phyloP scores from a whole-genome alignment of 2,797 vertebrate genomes.

The Acanthopagrus latus region DNA sequence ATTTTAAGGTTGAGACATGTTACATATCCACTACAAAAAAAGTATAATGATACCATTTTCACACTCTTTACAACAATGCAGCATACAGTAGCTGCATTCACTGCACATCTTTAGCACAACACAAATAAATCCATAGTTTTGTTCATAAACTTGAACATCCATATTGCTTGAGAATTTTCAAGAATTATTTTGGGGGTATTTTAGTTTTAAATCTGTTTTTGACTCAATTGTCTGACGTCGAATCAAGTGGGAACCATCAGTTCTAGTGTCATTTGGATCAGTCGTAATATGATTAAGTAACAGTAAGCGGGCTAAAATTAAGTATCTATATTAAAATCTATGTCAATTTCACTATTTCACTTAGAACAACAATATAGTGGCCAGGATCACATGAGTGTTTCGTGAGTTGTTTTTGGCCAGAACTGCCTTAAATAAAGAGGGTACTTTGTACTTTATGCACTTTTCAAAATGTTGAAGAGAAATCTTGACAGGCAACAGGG shows the following conservation, averaged over 20 bases:
- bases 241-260: background rate
- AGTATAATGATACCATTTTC: slow-evolving; percentile 25
- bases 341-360: slow-evolving; percentile 22
- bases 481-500: slow-evolving; percentile 13
- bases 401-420: background rate
- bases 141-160: slow-evolving; percentile 87
- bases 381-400: slow-evolving; percentile 2
- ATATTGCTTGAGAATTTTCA: slow-evolving; percentile 93
- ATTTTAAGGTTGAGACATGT: slow-evolving; percentile 14
- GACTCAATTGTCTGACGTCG: slow-evolving; percentile 26
- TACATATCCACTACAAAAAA: slow-evolving; percentile 22
- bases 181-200: slow-evolving; percentile 78
- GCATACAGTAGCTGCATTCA: slow-evolving; percentile 75
- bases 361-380: slow-evolving; percentile 13
- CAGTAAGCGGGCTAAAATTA: slow-evolving; percentile 79
- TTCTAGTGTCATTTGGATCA: slow-evolving; percentile 74
- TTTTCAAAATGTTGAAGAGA: slow-evolving; percentile 8
- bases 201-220: slow-evolving; percentile 32
- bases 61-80: slow-evolving; percentile 22
- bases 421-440: background rate
- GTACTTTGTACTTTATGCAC: background rate
- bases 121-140: slow-evolving; percentile 83
- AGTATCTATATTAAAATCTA: slow-evolving; percentile 16
- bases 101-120: slow-evolving; percentile 83
- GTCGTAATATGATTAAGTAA: slow-evolving; percentile 76